Conservation (phyloP, 2,888 invertebrate species). For the Leptopilina drosophilae region DNA sequence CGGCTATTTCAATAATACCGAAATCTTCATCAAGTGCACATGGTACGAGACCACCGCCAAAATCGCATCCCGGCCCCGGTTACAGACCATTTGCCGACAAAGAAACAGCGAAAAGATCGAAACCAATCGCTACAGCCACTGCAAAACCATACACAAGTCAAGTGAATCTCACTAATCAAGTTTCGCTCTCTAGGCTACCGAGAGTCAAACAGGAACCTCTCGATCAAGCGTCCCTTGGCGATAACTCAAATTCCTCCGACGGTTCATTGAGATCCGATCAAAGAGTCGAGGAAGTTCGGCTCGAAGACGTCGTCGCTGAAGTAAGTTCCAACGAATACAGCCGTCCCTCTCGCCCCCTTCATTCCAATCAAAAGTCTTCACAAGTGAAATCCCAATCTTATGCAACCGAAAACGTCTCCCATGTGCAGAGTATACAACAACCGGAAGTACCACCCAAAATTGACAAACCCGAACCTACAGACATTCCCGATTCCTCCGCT, state of each 20-base stretch:
- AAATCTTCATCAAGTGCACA: slow-evolving; percentile 68
- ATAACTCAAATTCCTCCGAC: slow-evolving; percentile 75
- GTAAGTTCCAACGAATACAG: slow-evolving; percentile 72
- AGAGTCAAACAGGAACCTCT: slow-evolving; percentile 70
- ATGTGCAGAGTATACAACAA: slow-evolving; percentile 60
- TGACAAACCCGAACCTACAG: slow-evolving; percentile 60
- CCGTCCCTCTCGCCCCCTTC: slow-evolving; percentile 66
- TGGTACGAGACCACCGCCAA: slow-evolving; percentile 63
- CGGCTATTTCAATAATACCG: slow-evolving; percentile 76
- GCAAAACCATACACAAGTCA: slow-evolving; percentile 73
- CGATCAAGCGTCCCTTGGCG: slow-evolving; percentile 71
- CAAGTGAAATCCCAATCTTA: slow-evolving; percentile 52
- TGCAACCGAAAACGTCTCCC: slow-evolving; percentile 37
- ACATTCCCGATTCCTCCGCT: slow-evolving; percentile 58
- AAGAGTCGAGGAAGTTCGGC: slow-evolving; percentile 73
- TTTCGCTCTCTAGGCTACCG: slow-evolving; percentile 70
- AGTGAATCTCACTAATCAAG: slow-evolving; percentile 70
- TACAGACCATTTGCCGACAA: slow-evolving; percentile 73
- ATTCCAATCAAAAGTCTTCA: slow-evolving; percentile 66
- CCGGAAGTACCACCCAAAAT: slow-evolving; percentile 55
- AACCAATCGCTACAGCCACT: slow-evolving; percentile 71
- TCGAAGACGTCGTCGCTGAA: slow-evolving; percentile 74
- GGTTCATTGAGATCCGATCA: slow-evolving; percentile 72
- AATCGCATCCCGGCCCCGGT: slow-evolving; percentile 65
- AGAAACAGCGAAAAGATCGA: slow-evolving; percentile 67